phyloP scores from a whole-genome alignment of 2,888 invertebrate genomes.

The Caprella mutica region DNA sequence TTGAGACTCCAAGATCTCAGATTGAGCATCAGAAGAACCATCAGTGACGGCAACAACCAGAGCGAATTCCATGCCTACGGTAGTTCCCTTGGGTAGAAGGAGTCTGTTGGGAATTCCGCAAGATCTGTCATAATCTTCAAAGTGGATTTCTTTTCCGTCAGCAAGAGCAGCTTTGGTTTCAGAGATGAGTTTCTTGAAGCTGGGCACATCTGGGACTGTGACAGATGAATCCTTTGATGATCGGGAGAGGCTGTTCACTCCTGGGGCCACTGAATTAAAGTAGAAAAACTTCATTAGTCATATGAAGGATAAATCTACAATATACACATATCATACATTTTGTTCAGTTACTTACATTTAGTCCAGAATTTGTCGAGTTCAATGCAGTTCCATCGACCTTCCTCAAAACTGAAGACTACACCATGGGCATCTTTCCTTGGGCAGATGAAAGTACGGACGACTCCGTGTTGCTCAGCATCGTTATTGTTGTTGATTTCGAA shows the following conservation, averaged over 20 bases:
- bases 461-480: slow-evolving; percentile 22
- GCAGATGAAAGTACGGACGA: slow-evolving; percentile 36
- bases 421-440: slow-evolving; percentile 36
- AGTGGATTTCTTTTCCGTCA: slow-evolving; percentile 6
- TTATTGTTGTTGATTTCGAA: slow-evolving; percentile 33
- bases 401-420: slow-evolving; percentile 31
- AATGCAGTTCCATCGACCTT: slow-evolving; percentile 32
- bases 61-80: slow-evolving; percentile 32
- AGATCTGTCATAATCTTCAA: slow-evolving; percentile 8
- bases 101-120: slow-evolving; percentile 35
- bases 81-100: slow-evolving; percentile 35
- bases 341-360: slow-evolving; percentile 34
- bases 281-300: too few species aligned
- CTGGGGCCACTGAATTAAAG: slow-evolving; percentile 44
- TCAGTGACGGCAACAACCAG: slow-evolving; percentile 34
- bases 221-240: slow-evolving; percentile 56
- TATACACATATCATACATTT: too few species aligned
- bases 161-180: slow-evolving; percentile 13
- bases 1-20: slow-evolving; percentile 20
- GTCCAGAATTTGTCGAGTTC: slow-evolving; percentile 35
- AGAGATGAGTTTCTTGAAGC: slow-evolving; percentile 11
- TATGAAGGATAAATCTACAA: not conserved
- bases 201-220: slow-evolving; percentile 47
- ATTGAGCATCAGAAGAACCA: slow-evolving; percentile 14
- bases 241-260: slow-evolving; percentile 56